Evolutionary conservation across 2,888 invertebrate genomes (phyloP).

Genomic region (Azorinus chamasolen): DNA sequence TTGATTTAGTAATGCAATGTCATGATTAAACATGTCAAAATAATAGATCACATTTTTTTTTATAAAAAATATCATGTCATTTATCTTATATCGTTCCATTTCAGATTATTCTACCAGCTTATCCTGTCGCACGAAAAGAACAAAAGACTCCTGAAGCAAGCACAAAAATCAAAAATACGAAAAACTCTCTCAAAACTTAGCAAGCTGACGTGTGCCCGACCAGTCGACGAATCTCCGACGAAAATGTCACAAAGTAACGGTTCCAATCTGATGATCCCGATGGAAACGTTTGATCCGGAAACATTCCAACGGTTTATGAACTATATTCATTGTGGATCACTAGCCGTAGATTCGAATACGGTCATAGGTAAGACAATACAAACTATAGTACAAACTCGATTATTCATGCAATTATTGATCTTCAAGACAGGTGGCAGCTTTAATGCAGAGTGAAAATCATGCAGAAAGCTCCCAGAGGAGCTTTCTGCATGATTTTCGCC

Average conservation of each 20-base stretch:
- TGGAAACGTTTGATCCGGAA: slow-evolving; percentile 45
- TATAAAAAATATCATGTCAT: no score
- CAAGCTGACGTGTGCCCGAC: slow-evolving; percentile 7
- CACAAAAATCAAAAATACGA: slow-evolving; percentile 21
- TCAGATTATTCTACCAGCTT: slow-evolving; percentile 35
- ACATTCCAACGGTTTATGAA: slow-evolving; percentile 48
- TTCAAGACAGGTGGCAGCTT: no score
- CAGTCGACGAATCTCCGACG: neutral
- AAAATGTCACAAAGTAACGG: neutral
- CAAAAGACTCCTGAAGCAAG: neutral
- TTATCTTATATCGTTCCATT: no score
- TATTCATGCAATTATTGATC: no score
- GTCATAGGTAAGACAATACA: slow-evolving; percentile 57
- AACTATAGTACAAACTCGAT: no score
- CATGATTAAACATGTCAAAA: no score
- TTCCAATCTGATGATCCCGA: slow-evolving; percentile 36
- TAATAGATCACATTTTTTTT: no score
- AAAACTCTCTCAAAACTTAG: slow-evolving; percentile 24
- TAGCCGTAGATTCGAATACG: slow-evolving; percentile 45
- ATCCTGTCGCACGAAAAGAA: slow-evolving; percentile 35
- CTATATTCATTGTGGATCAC: slow-evolving; percentile 51
- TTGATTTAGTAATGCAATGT: no score
- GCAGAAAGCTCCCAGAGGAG: no score
- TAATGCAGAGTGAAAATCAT: no score
- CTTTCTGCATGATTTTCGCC: no score